Percentiles rank a stretch among this genome's conserved stretches.
These are phyloP conservation scores for Eospalax fontanierii DNA, from an alignment of 2,797 vertebrate species.

Conservation along the genomic window DNA sequence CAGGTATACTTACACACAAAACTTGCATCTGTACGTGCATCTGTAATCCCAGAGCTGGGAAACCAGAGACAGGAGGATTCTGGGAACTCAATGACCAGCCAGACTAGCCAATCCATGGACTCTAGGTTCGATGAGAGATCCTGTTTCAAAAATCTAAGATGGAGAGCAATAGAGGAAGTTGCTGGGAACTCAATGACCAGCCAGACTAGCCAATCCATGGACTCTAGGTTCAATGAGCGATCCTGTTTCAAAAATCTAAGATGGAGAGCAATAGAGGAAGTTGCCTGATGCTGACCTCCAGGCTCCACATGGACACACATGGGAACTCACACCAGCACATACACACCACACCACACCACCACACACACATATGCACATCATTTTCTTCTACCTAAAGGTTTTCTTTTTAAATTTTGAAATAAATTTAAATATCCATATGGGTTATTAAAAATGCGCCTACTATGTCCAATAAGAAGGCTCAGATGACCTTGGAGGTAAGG, in stretches of 20 bases:
- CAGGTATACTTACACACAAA: no score
- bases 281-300: background rate
- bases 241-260: background rate
- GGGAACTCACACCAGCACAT: background rate
- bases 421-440: background rate
- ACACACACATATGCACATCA: background rate
- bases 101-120: background rate
- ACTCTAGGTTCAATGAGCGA: background rate
- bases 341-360: background rate
- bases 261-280: background rate
- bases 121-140: no score
- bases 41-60: no score
- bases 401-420: conserved; percentile 4
- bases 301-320: no score
- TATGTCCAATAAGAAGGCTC: background rate
- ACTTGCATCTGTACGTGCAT: no score
- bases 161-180: background rate
- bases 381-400: conserved; percentile 37
- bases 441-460: background rate
- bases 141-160: background rate
- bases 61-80: background rate
- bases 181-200: background rate
- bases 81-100: background rate
- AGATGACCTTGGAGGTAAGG: background rate
- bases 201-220: background rate